Conservation (phyloP, 2,888 invertebrate species). For the Tetrapedia diversipes region DNA sequence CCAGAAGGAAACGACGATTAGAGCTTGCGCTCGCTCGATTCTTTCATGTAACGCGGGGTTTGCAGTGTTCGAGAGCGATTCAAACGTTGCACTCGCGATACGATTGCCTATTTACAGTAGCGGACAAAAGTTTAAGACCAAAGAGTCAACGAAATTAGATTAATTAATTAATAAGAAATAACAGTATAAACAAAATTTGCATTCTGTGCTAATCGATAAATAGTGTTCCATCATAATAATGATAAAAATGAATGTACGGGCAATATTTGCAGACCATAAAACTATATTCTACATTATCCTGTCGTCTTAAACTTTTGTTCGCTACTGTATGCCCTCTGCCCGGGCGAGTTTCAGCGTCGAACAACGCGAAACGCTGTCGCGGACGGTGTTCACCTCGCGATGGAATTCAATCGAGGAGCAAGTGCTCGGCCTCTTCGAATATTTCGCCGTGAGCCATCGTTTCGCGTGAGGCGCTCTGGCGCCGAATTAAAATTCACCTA, state of each 20-base stretch:
- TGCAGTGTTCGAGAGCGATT: neutral
- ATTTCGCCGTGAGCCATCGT: neutral
- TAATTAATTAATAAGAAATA: no score
- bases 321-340: constrained; percentile 16
- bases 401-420: constrained; percentile 1
- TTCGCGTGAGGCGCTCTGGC: neutral
- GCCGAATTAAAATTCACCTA: neutral
- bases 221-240: no score
- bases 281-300: no score
- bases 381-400: constrained; percentile 3
- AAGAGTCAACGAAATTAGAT: no score
- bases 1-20: neutral
- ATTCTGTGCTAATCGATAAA: no score
- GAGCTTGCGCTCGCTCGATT: neutral
- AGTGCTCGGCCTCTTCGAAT: neutral
- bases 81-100: constrained; percentile 1
- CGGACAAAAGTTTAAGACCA: no score
- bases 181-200: no score
- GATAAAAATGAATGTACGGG: no score
- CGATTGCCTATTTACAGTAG: constrained; percentile 23
- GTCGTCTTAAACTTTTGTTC: no score
- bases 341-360: constrained; percentile 11
- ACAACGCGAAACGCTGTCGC: neutral
- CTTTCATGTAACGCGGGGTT: neutral
- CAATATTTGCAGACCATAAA: no score